A percentile compares a stretch with the other conserved stretches of the same genome.
These are phyloP conservation scores for Agonopterix arenella DNA, from an alignment of 2,888 invertebrate species.

Conservation along the genomic window DNA sequence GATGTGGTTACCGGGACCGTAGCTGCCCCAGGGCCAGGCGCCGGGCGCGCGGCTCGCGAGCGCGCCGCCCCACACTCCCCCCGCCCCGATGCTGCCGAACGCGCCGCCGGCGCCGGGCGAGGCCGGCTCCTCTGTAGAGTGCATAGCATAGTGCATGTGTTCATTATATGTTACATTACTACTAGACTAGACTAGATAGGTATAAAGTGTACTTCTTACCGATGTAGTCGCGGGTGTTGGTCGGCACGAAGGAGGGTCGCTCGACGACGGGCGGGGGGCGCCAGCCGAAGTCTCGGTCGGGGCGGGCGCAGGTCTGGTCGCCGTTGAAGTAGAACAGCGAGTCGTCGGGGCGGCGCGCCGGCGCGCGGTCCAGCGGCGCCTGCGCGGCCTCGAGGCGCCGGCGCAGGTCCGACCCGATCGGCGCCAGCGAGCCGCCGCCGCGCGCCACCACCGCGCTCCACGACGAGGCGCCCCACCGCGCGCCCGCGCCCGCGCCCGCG, in stretches of 20 bases:
- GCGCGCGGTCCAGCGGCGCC: slow-evolving; percentile 16
- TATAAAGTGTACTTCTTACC: slow-evolving; percentile 19
- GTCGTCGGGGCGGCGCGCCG: slow-evolving; percentile 45
- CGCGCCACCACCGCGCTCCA: slow-evolving; percentile 7
- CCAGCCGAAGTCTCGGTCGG: slow-evolving; percentile 20
- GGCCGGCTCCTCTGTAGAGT: slow-evolving; percentile 16
- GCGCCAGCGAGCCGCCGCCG: slow-evolving; percentile 28
- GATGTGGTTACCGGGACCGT: slow-evolving; percentile 2
- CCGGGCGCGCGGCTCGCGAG: slow-evolving; percentile 19
- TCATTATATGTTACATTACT: background rate
- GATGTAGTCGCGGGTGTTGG: slow-evolving; percentile 25
- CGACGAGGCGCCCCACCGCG: slow-evolving; percentile 47
- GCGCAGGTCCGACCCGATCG: slow-evolving; percentile 52
- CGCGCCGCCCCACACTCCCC: slow-evolving; percentile 25
- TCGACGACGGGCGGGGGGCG: slow-evolving; percentile 15
- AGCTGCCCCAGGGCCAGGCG: slow-evolving; percentile 8
- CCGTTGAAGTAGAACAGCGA: slow-evolving; percentile 62
- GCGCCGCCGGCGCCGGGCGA: slow-evolving; percentile 11
- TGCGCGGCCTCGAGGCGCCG: slow-evolving; percentile 19
- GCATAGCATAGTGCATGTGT: background rate
- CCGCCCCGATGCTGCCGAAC: slow-evolving; percentile 6
- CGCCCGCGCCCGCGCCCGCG: slow-evolving; percentile 18
- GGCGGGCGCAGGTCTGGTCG: slow-evolving; percentile 5
- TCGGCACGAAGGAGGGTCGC: slow-evolving; percentile 16
- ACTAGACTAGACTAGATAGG: too few species aligned